These are phyloP conservation scores for Drosophila kanapiae DNA, from an alignment of 1,140 invertebrate genomes.

Conservation along the genomic window DNA sequence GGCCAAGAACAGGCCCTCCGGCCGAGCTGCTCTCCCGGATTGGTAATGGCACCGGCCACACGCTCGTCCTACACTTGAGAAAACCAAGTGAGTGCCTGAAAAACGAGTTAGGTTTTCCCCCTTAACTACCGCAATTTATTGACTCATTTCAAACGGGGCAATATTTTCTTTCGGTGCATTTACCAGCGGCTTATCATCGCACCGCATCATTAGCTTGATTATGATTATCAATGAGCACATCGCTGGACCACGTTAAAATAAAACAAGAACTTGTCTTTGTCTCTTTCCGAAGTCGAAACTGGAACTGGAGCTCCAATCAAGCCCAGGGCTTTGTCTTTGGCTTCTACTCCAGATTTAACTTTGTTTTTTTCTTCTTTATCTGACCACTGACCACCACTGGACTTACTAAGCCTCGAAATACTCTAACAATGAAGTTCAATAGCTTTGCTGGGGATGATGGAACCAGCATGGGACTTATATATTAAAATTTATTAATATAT, in stretches of 20 bases:
- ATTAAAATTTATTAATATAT: no score
- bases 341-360: conserved; percentile 24
- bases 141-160: background rate
- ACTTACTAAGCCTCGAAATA: background rate
- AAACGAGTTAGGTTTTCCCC: background rate
- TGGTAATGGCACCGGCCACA: conserved; percentile 18
- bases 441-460: background rate
- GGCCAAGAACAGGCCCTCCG: conserved; percentile 10
- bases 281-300: conserved; percentile 20
- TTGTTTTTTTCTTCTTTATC: conserved; percentile 8
- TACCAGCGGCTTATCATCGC: conserved; percentile 64
- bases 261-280: conserved; percentile 55
- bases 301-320: conserved; percentile 23
- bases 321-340: conserved; percentile 12
- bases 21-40: conserved; percentile 24
- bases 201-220: conserved; percentile 82
- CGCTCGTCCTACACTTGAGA: background rate
- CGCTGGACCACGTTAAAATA: conserved; percentile 56
- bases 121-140: background rate
- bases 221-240: conserved; percentile 83
- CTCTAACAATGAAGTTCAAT: background rate
- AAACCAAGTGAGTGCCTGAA: background rate
- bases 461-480: no score
- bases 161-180: conserved; percentile 21
- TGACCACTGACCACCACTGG: conserved; percentile 32